Evolutionary conservation across 2,113 vertebrate species (phyloP).

Genomic region (Poeciliopsis retropinna): DNA sequence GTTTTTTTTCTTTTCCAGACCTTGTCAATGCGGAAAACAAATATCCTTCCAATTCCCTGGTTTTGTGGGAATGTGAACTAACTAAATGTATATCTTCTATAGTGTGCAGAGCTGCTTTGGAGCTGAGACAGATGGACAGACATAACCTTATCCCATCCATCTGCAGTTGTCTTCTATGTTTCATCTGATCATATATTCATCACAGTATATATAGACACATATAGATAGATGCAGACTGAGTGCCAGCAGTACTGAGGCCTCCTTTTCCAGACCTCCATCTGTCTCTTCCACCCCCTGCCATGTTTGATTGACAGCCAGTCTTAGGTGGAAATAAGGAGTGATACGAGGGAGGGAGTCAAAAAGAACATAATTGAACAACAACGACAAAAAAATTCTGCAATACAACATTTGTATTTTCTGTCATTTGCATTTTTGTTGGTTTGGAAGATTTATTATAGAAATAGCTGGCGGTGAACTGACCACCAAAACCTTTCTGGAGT

Average conservation of each 20-base stretch:
- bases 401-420: background rate
- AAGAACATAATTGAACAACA: conserved; percentile 20
- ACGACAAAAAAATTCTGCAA: background rate
- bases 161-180: conserved; percentile 62
- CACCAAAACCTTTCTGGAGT: background rate
- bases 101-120: conserved; percentile 5
- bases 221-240: conserved; percentile 48
- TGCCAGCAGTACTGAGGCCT: conserved; percentile 63
- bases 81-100: conserved; percentile 3
- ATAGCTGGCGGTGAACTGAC: background rate
- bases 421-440: background rate
- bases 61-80: conserved; percentile 4
- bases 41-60: conserved; percentile 22
- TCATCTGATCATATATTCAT: conserved; percentile 45
- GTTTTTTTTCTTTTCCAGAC: background rate
- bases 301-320: conserved; percentile 55
- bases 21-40: conserved; percentile 13
- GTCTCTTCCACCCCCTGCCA: conserved; percentile 54
- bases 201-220: conserved; percentile 54
- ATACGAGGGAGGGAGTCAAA: conserved; percentile 15
- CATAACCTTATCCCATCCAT: conserved; percentile 58
- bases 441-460: background rate
- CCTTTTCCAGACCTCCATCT: conserved; percentile 70
- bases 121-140: conserved; percentile 31
- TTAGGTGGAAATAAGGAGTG: conserved; percentile 51